Conservation (phyloP, 2,797 vertebrate genomes). For the Momotus momota region DNA sequence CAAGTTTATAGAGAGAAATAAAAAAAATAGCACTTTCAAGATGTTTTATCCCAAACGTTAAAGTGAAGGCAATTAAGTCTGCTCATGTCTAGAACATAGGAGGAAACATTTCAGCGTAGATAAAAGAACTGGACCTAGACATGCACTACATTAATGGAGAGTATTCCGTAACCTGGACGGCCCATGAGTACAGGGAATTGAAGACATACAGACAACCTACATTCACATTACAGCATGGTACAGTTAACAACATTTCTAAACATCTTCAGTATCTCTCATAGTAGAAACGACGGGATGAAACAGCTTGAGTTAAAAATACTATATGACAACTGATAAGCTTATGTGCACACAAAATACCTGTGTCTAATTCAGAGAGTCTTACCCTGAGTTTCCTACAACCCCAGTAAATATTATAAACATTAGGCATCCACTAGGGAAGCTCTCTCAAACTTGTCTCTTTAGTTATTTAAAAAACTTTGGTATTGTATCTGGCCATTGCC, state of each 20-base stretch:
- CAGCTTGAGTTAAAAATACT: neutral
- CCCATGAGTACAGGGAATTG: accelerated
- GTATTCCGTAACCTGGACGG: neutral
- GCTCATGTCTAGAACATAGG: neutral
- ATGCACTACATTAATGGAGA: no score
- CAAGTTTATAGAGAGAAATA: neutral
- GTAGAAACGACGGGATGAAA: neutral
- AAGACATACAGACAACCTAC: neutral
- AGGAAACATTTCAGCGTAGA: neutral
- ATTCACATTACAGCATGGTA: no score
- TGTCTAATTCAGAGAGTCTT: neutral
- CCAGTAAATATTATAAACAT: neutral
- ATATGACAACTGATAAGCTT: accelerated
- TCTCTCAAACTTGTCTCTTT: neutral
- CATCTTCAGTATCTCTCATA: neutral
- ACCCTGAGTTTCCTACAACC: neutral
- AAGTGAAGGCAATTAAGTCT: neutral
- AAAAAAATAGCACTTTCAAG: neutral
- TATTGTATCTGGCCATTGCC: no score
- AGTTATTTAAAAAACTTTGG: no score
- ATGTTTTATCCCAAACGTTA: neutral
- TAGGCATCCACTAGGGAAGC: neutral
- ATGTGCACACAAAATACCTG: neutral
- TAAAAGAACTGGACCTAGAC: neutral
- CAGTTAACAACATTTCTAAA: no score